Conservation (phyloP, 2,888 invertebrate genomes). For the Cetonia aurata region DNA sequence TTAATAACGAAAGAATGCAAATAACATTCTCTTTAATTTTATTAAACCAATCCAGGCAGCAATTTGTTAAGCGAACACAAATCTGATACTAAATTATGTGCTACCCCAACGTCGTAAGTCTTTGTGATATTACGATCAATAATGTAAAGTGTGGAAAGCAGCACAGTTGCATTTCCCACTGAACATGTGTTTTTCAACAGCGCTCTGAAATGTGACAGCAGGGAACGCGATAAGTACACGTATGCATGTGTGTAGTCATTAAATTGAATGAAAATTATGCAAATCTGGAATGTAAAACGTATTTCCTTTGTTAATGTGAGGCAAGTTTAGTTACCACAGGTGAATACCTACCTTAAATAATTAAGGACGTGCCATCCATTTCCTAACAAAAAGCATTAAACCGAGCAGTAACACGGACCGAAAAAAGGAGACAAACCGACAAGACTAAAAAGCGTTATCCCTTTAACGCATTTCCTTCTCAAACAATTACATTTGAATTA, state of each 20-base stretch:
- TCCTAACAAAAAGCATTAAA: conserved; percentile 25
- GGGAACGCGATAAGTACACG: conserved; percentile 12
- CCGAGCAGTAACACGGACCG: conserved; percentile 1
- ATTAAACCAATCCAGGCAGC: no score
- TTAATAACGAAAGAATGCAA: no score
- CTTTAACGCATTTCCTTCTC: conserved; percentile 15
- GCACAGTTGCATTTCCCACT: not conserved
- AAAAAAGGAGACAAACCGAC: not conserved
- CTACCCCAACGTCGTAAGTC: not conserved
- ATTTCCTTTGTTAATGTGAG: conserved; percentile 36
- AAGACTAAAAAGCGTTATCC: conserved; percentile 25
- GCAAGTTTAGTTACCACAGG: conserved; percentile 29
- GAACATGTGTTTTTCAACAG: conserved; percentile 8
- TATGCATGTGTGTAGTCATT: conserved; percentile 22
- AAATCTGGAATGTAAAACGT: conserved; percentile 38
- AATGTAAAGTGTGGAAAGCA: not conserved
- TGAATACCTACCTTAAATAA: conserved; percentile 36
- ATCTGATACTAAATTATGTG: not conserved
- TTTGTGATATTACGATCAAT: conserved; percentile 19
- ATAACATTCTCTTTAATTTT: no score
- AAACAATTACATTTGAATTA: conserved; percentile 18
- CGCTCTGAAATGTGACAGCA: not conserved
- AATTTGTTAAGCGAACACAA: no score
- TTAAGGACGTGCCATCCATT: conserved; percentile 33
- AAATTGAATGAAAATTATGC: conserved; percentile 38